A percentile compares a stretch with the other conserved stretches of the same genome.
Conservation (phyloP, 2,797 vertebrate genomes). For the Dicrostonyx torquatus region DNA sequence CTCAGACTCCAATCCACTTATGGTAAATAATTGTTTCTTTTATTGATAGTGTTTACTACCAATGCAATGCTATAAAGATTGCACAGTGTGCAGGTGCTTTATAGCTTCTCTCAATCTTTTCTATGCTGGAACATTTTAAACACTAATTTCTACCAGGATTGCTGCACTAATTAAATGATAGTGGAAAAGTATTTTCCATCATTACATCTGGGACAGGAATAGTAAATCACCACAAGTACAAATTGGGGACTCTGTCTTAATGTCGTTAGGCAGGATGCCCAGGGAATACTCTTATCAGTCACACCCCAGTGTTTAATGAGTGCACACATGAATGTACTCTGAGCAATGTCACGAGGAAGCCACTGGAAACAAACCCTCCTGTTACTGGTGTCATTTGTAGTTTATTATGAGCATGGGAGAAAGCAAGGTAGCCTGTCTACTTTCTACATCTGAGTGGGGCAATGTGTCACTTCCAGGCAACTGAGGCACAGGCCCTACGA, state of each 20-base stretch:
- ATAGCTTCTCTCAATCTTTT: conserved; percentile 66
- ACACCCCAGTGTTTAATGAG: conserved; percentile 42
- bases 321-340: background rate
- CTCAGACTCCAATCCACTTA: background rate
- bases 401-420: background rate
- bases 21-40: conserved; percentile 43
- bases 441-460: background rate
- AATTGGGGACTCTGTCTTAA: conserved; percentile 73
- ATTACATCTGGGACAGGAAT: conserved; percentile 49
- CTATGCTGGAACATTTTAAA: conserved; percentile 60
- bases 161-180: conserved; percentile 76
- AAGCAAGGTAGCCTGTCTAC: background rate
- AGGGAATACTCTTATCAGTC: conserved; percentile 40
- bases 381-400: background rate
- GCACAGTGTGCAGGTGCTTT: conserved; percentile 48
- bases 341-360: background rate
- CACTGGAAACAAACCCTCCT: conserved; percentile 5
- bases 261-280: conserved; percentile 56
- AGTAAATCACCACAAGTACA: conserved; percentile 69
- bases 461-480: background rate
- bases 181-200: conserved; percentile 69
- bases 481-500: background rate
- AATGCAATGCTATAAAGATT: conserved; percentile 54
- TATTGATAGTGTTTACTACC: conserved; percentile 63
- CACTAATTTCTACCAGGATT: conserved; percentile 72